phyloP scores from a whole-genome alignment of 2,888 invertebrate genomes.

The Cistogaster globosa region DNA sequence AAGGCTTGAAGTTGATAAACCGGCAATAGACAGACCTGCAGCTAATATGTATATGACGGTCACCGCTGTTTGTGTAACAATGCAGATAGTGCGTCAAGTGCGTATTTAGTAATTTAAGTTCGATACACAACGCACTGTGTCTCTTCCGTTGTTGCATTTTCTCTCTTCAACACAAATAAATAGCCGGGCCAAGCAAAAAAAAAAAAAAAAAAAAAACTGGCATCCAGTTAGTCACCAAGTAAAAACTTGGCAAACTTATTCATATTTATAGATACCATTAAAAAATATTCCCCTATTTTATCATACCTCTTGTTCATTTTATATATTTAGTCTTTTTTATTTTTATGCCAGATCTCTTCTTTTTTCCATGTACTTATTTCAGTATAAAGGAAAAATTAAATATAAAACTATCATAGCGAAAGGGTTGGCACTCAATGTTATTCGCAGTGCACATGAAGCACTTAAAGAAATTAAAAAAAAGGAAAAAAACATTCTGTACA shows the following conservation, averaged over 20 bases:
- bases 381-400: constrained; percentile 48
- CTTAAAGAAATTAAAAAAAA: constrained; percentile 30
- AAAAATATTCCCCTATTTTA: constrained; percentile 69
- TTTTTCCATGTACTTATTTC: constrained; percentile 2
- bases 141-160: constrained; percentile 23
- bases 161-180: neutral
- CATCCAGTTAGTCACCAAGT: constrained; percentile 44
- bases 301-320: constrained; percentile 53
- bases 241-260: constrained; percentile 59
- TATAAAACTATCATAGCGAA: constrained; percentile 46
- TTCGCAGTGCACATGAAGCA: constrained; percentile 19
- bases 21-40: constrained; percentile 7
- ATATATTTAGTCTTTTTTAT: constrained; percentile 51
- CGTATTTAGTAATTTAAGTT: constrained; percentile 68
- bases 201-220: constrained; percentile 33
- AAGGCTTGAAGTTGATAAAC: constrained; percentile 6
- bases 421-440: constrained; percentile 57
- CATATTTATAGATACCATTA: constrained; percentile 67
- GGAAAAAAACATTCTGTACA: neutral
- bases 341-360: constrained; percentile 44
- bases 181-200: constrained; percentile 27
- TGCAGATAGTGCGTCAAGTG: constrained; percentile 67
- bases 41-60: constrained; percentile 38
- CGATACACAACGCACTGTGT: constrained; percentile 44
- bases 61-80: constrained; percentile 56